Conservation (phyloP, 1,140 invertebrate species). For the Trachelipus rathkii region DNA sequence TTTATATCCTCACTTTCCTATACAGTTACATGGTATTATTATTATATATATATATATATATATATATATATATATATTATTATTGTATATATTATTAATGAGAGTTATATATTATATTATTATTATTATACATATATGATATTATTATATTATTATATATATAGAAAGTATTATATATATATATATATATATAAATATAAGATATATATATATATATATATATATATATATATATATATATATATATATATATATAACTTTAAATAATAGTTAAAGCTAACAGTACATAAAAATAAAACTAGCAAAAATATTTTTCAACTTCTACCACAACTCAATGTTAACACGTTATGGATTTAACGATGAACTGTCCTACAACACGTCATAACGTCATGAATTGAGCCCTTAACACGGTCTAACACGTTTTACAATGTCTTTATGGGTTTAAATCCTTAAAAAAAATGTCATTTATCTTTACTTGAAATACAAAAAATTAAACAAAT, state of each 20-base stretch:
- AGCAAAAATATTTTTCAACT: neutral
- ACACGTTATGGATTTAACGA: too few species aligned
- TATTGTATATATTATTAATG: too few species aligned
- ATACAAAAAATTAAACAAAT: too few species aligned
- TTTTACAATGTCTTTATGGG: too few species aligned
- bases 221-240: neutral
- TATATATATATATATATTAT: slow-evolving; percentile 15
- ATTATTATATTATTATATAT: neutral
- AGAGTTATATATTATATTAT: too few species aligned
- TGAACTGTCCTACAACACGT: too few species aligned
- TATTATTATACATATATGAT: neutral
- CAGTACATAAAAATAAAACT: neutral
- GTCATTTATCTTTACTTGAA: too few species aligned
- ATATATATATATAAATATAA: slow-evolving; percentile 5
- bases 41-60: slow-evolving; percentile 6
- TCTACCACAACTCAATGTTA: neutral
- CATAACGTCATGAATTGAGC: too few species aligned
- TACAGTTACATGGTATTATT: too few species aligned
- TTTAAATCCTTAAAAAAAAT: too few species aligned
- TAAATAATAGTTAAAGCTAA: neutral
- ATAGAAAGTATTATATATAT: slow-evolving; percentile 15
- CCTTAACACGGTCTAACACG: too few species aligned
- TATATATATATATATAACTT: neutral
- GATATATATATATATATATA: neutral
- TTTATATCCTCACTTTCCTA: too few species aligned